phyloP scores from a whole-genome alignment of 2,113 vertebrate species.

The Passerina amoena region DNA sequence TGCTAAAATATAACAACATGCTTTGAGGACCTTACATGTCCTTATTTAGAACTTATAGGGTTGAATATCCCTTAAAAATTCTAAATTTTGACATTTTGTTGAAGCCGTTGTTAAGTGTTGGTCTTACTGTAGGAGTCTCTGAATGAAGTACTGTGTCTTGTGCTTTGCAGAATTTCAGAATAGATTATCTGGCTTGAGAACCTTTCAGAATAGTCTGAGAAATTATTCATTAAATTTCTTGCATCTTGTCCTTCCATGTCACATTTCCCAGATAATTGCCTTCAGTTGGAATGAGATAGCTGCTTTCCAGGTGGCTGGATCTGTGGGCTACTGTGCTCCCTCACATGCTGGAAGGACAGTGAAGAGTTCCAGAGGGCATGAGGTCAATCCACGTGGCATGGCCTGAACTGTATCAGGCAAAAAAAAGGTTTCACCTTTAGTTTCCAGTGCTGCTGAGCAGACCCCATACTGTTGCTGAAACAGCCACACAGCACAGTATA shows the following conservation, averaged over 20 bases:
- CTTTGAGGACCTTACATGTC: background rate
- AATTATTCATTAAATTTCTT: slow-evolving; percentile 24
- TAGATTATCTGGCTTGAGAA: background rate
- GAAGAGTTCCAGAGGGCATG: background rate
- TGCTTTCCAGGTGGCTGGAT: background rate
- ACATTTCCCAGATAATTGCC: background rate
- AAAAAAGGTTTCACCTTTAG: background rate
- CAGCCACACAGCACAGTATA: background rate
- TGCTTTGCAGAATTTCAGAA: slow-evolving; percentile 1
- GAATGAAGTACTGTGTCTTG: background rate
- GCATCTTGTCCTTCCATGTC: background rate
- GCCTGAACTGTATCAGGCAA: background rate
- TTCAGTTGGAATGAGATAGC: background rate
- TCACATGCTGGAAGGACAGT: background rate
- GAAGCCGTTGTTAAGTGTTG: background rate
- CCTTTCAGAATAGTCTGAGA: background rate
- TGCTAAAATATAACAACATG: background rate
- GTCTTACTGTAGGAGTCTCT: background rate
- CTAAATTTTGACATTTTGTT: background rate
- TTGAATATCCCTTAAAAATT: background rate
- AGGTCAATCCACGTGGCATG: background rate
- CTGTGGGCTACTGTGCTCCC: background rate
- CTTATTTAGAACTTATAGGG: background rate
- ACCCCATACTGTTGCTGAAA: background rate
- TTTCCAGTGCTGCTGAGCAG: background rate